These are phyloP conservation scores for Plutomurus gul DNA, from an alignment of 1,140 invertebrate genomes.

Conservation along the genomic window DNA sequence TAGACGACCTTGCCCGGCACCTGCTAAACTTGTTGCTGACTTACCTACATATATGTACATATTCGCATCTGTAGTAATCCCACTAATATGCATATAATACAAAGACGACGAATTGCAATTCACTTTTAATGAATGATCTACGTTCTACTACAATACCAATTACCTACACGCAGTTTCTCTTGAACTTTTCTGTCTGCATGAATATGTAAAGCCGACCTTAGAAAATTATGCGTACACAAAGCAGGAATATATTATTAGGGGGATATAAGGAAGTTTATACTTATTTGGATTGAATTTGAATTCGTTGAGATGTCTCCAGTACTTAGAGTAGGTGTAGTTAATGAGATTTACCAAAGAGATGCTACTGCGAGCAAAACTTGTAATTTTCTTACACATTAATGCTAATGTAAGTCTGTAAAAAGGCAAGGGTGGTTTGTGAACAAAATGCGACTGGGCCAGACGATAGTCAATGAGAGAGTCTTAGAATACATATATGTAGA, in stretches of 20 bases:
- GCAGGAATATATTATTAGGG: no score
- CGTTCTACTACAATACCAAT: not conserved
- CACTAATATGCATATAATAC: not conserved
- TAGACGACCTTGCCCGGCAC: constrained; percentile 19
- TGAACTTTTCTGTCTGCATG: not conserved
- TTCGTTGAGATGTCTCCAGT: not conserved
- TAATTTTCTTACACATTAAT: not conserved
- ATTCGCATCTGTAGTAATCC: not conserved
- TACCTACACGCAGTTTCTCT: not conserved
- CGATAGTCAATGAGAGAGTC: not conserved
- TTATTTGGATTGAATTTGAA: no score
- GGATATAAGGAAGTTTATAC: no score
- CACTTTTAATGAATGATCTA: not conserved
- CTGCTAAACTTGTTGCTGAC: constrained; percentile 22
- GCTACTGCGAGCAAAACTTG: not conserved
- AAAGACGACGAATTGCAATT: not conserved
- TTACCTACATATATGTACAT: not conserved
- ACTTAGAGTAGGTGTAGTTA: not conserved
- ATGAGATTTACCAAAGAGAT: not conserved
- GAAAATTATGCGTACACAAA: no score
- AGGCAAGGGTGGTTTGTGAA: not conserved
- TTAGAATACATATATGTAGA: no score
- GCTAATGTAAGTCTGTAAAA: not conserved
- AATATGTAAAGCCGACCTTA: not conserved
- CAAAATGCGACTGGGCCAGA: not conserved